Evolutionary conservation across 2,797 vertebrate genomes (phyloP).

Genomic region (Orestias chungarensis): DNA sequence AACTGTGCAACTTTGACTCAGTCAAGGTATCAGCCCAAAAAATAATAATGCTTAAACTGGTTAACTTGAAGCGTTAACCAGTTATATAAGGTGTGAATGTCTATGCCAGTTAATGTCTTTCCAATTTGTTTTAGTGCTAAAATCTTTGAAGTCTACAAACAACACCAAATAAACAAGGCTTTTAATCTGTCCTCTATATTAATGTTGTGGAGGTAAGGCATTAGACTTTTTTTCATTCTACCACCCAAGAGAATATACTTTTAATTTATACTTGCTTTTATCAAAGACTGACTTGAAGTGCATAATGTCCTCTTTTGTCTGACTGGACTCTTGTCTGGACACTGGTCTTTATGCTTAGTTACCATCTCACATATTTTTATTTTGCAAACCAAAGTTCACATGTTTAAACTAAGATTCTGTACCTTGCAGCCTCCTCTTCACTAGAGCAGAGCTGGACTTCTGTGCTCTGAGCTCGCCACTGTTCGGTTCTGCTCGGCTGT

Average conservation of each 20-base stretch:
- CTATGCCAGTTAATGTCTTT: not conserved
- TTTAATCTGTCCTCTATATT: not conserved
- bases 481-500: conserved; percentile 55
- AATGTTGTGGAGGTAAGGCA: not conserved
- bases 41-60: not conserved
- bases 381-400: conserved; percentile 57
- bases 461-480: conserved; percentile 42
- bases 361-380: conserved; percentile 57
- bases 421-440: conserved; percentile 14
- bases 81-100: not conserved
- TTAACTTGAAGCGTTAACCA: too few relatives aligned
- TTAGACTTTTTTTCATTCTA: conserved; percentile 44
- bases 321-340: conserved; percentile 39
- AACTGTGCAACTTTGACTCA: not conserved
- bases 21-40: not conserved
- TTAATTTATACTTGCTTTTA: conserved; percentile 45
- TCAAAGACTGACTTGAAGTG: conserved; percentile 42
- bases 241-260: conserved; percentile 48
- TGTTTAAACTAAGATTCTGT: conserved; percentile 55
- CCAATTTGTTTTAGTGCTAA: not conserved
- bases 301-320: conserved; percentile 53
- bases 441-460: conserved; percentile 31
- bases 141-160: not conserved
- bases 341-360: conserved; percentile 50
- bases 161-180: not conserved